Base-by-base conservation (phyloP, 2,113 vertebrate species). In the Trinectes maculatus region DNA sequence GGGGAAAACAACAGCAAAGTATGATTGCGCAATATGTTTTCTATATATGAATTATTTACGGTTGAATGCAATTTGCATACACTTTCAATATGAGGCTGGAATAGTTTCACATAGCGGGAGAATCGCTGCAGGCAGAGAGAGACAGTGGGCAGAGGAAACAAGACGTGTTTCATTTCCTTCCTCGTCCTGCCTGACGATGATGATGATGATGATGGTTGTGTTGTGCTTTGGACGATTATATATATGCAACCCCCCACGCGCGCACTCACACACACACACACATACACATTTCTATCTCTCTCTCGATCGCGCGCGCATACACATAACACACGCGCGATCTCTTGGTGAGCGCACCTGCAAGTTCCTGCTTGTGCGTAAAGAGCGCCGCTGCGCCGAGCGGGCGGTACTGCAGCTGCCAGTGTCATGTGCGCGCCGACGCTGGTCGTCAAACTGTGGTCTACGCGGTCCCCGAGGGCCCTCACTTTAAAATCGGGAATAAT, bases 351-450 rank as follows among this genome's bases (percentile, higher is more conserved):
- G 46, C 67, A 63, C 62, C 51, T 40, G 44, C 21, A 37, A 33
- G 25, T 53, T 66, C 71, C 58, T 33, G 79, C 54, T 1, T 33
- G 49, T 19, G 83, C 75, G 77, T 74, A 85, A 83, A 83, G 82
- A 77, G 85, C 82, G 87, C 77, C 80, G 40, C 79, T 84, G 71
- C 74, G 51, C 74, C 26, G 68, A 16, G 39, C 63, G 55, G 37
- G 37, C 68, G 67, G 81, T 83, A 74, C 67, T 84, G 64, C 80
- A 56, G 8, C 54, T 34, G 56, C 40, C 59, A 24, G 19, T 15
- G 65, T 64, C 29, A 19, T 34, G 71, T n/a, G 74, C 74, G 60
- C 79, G 51, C 9, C 47, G 58, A 1, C 19, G n/a, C 71, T 24
- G 31, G 12, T 16, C 36, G 70, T 61, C 83, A 79, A 61, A 80